Base-by-base conservation (phyloP, 1,140 invertebrate genomes). In the Euwallacea fornicatus region DNA sequence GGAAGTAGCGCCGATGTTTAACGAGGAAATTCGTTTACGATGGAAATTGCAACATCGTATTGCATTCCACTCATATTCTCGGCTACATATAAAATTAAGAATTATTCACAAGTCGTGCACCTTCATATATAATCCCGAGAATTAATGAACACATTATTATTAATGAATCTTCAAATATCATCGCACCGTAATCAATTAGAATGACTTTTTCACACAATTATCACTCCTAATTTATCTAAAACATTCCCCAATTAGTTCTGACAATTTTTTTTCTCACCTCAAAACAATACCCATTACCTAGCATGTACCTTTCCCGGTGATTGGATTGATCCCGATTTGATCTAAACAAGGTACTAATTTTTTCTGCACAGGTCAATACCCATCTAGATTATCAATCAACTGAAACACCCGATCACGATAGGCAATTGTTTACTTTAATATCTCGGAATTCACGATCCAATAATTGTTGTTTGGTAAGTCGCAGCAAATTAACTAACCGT, bases 321-420 rank as follows among this genome's bases (percentile, higher is more conserved):
- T 33, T 33, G 21, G 21, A 33, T 33, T 33, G 21, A 33, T 33
- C 21, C 21, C 21, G 4, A 33, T 33, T 33, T 33, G 21, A 33
- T 33, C 21, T 4, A 33, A 33, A 33, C 21, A 33, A 33, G 21
- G 21, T 33, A 33, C 21, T 4, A 33, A 33, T 62, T 65, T 53
- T 50, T 65, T 65, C n/a, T 10, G 62, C 16, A 65, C 41, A 46
- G 62, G 62, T 65, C 62, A 65, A 65, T 53, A 65, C 11, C 62
- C 62, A 65, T 53, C 53, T 9, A 21, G 62, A 53, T 53, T 54
- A 33, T 13, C 13, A 50, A 33, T 33, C 21, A 33, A 4, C 4
- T 33, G 21, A 33, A 33, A 33, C 21, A 33, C 21, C 13, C 46
- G 46, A 50, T 50, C 46, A 50, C 46, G 46, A 50, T 50, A 50